phyloP scores from a whole-genome alignment of 2,797 vertebrate genomes.

The Mus minutoides region DNA sequence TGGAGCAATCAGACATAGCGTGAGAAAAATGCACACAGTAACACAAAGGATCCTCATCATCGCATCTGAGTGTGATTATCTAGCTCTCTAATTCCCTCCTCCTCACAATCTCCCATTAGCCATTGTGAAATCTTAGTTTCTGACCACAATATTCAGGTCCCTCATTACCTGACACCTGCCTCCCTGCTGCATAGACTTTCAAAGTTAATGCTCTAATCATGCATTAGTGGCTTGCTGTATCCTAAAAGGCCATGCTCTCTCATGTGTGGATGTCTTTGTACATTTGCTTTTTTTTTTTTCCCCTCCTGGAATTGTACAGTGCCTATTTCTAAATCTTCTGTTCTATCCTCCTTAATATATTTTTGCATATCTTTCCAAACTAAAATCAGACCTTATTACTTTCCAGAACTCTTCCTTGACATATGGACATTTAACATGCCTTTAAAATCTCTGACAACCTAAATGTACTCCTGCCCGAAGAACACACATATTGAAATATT shows the following conservation, averaged over 20 bases:
- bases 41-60: neutral
- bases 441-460: neutral
- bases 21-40: neutral
- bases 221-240: neutral
- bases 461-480: neutral
- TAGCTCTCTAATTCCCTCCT: neutral
- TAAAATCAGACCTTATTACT: neutral
- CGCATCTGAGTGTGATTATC: neutral
- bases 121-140: neutral
- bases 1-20: neutral
- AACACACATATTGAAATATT: neutral
- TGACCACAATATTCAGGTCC: neutral
- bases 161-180: neutral
- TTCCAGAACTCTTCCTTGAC: neutral
- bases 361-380: neutral
- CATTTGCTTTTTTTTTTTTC: neutral
- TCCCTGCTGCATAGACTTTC: neutral
- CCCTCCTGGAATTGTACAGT: neutral
- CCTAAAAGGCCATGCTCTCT: neutral
- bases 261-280: neutral
- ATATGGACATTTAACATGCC: neutral
- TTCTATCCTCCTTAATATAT: neutral
- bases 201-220: neutral
- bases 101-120: neutral
- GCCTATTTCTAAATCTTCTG: neutral